Conservation (phyloP, 2,888 invertebrate genomes). For the Ophioninae sp. region DNA sequence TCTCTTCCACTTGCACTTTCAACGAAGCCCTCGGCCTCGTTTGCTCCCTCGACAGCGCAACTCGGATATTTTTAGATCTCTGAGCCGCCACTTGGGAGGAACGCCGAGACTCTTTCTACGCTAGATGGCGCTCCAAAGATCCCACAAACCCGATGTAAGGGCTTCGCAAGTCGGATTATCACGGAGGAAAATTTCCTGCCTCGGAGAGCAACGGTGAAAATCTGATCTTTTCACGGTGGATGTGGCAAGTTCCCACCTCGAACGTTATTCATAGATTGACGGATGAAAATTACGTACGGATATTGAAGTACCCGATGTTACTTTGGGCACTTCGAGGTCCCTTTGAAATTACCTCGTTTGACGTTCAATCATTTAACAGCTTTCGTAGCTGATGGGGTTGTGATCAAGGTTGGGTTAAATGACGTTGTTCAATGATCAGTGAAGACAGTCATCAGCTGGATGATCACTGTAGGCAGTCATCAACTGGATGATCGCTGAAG, state of each 20-base stretch:
- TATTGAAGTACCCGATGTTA: not conserved
- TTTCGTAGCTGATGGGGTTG: conserved; percentile 6
- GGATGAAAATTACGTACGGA: not conserved
- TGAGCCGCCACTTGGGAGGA: conserved; percentile 42
- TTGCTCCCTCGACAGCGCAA: conserved; percentile 58
- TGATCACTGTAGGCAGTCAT: too few species aligned
- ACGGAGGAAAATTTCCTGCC: conserved; percentile 22
- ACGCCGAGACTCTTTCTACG: conserved; percentile 47
- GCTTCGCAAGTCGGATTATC: conserved; percentile 38
- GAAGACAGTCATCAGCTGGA: too few species aligned
- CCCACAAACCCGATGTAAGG: conserved; percentile 17
- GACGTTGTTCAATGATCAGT: not conserved
- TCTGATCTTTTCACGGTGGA: not conserved
- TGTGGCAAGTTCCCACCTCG: not conserved
- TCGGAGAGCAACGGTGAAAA: conserved; percentile 6
- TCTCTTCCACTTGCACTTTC: conserved; percentile 60
- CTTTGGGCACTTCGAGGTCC: not conserved
- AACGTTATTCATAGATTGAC: not conserved
- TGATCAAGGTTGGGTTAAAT: not conserved
- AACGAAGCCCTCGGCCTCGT: conserved; percentile 60
- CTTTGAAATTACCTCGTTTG: not conserved
- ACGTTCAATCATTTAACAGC: not conserved
- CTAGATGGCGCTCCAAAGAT: conserved; percentile 45
- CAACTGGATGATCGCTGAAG: too few species aligned
- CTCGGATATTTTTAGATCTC: conserved; percentile 57